Evolutionary conservation across 2,113 vertebrate genomes (phyloP), one percentile per base, ranked within the genome.

Genomic region (Cisticola juncidis): DNA sequence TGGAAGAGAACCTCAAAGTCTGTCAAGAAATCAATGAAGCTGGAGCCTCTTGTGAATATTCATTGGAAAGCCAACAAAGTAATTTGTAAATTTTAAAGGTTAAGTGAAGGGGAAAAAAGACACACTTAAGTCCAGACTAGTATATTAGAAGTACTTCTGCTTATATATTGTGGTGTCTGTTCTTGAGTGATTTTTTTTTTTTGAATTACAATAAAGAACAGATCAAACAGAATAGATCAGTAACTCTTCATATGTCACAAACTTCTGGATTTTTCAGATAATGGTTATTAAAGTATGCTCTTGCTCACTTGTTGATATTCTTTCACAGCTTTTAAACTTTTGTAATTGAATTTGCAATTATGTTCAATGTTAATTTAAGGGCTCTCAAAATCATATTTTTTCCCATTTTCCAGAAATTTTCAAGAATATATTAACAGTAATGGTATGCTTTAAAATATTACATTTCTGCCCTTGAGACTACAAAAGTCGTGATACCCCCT

Each of bases 191-290:
- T 25, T 64, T 89, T 93, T 93, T 66, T 84, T 71, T 93, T 91
- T 90, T 36, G 31, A 68, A 84, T 65, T 88, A 19, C 62, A 95
- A n/a, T 72, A 82, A 96, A 90, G 66, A 96, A 80, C 29, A 82
- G 60, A 93, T 81, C 38, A 45, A 86, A 93, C 1, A 33, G 57
- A 97, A 95, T 94, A 57, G 86, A 54, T 89, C 81, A 74, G 23
- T 85, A 88, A 77, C 62, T 92, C 29, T 23, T 86, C 64, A 79
- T 80, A 83, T 91, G 45, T 88, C 62, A 90, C 12, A 93, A 50
- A 24, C 36, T 73, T 50, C 28, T 74, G 38, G 11, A 64, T 85
- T 90, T 85, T 96, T 90, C 61, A 92, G 44, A 86, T 51, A 94
- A 31, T 20, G 60, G 14, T 60, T 95, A 88, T 90, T 89, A 86